phyloP scores from a whole-genome alignment of 2,113 vertebrate genomes.

The Phaetusa simplex region DNA sequence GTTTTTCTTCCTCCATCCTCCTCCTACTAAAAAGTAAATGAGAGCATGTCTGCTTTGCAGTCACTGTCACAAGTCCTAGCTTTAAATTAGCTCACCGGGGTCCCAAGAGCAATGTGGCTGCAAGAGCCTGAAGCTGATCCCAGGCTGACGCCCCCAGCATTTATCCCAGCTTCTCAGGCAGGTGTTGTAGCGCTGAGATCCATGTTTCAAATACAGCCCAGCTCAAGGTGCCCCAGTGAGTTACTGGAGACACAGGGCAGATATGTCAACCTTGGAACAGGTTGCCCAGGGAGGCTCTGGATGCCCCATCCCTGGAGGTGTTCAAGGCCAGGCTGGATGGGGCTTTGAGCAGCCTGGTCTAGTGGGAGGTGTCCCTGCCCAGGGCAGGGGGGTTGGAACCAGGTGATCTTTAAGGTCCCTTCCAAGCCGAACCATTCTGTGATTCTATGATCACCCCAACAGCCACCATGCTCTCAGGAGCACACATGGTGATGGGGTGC shows the following conservation, averaged over 20 bases:
- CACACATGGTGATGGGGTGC: accelerated
- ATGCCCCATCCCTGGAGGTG: no score
- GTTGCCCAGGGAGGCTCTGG: no score
- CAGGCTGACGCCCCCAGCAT: not conserved
- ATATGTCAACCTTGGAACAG: no score
- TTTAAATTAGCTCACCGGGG: not conserved
- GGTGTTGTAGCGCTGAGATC: not conserved
- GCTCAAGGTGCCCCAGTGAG: not conserved
- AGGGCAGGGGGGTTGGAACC: no score
- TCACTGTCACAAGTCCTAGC: not conserved
- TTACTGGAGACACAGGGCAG: not conserved
- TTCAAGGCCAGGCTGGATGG: no score
- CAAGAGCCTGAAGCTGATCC: not conserved
- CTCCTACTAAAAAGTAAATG: not conserved
- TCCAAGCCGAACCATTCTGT: no score
- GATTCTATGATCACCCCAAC: not conserved
- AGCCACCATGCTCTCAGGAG: not conserved
- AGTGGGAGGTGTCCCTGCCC: no score
- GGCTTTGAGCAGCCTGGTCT: no score
- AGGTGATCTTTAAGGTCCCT: no score
- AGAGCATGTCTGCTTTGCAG: not conserved
- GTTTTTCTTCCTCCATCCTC: not conserved
- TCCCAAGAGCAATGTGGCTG: not conserved
- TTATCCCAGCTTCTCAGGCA: not conserved
- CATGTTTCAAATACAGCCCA: not conserved